Conservation (phyloP, 2,797 vertebrate genomes). For the Falco naumanni region DNA sequence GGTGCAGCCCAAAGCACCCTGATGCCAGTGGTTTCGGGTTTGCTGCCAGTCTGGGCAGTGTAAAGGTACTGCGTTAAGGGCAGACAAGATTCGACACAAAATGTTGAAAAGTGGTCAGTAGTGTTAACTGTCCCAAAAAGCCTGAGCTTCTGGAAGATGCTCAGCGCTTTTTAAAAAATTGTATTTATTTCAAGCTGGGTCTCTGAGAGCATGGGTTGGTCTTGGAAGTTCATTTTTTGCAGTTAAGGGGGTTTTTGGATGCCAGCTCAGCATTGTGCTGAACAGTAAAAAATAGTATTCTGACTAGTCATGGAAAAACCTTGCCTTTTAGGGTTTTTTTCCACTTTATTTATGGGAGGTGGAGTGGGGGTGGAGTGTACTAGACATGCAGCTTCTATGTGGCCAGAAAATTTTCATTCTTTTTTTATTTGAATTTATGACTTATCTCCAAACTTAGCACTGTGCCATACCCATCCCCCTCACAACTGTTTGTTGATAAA, state of each 20-base stretch:
- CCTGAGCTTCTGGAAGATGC: neutral
- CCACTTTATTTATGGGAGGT: neutral
- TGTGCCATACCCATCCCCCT: neutral
- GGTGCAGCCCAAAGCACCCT: neutral
- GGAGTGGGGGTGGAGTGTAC: neutral
- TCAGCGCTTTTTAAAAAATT: neutral
- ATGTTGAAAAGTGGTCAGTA: neutral
- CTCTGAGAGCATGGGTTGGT: neutral
- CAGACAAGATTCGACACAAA: neutral
- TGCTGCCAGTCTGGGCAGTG: neutral
- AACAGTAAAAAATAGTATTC: neutral
- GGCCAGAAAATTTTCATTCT: neutral
- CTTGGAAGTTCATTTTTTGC: neutral
- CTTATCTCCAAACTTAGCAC: neutral
- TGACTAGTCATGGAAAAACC: neutral
- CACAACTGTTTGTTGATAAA: neutral
- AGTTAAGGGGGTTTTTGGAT: neutral
- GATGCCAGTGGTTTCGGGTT: neutral
- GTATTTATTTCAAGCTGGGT: neutral
- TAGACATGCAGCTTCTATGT: neutral
- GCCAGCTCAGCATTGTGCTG: conserved; percentile 3
- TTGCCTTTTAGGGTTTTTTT: neutral
- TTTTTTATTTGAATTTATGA: conserved; percentile 13
- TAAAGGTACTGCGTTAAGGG: neutral
- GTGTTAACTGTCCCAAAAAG: neutral